Evolutionary conservation across 1,140 invertebrate species (phyloP).

Genomic region (Dufourea novaeangliae): DNA sequence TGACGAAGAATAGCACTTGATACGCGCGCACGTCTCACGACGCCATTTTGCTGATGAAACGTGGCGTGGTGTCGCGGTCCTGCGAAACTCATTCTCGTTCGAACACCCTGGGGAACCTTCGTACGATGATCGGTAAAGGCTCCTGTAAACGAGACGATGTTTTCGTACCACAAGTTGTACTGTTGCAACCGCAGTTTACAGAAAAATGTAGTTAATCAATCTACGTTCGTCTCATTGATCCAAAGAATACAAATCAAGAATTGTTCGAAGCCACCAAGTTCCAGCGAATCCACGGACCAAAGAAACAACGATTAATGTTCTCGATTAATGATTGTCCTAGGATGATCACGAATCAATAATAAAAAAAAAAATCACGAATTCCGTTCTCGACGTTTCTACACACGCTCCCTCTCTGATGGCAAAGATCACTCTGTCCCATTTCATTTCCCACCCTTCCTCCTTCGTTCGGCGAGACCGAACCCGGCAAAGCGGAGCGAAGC

Average conservation of each 20-base stretch:
- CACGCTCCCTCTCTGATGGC: conserved; percentile 12
- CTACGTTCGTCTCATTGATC: no score
- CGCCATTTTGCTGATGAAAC: conserved; percentile 54
- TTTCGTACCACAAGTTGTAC: no score
- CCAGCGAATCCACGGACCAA: background rate
- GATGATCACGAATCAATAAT: background rate
- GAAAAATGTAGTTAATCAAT: no score
- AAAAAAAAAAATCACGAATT: background rate
- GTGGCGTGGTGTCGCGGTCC: background rate
- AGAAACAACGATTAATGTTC: background rate
- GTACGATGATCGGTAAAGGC: background rate
- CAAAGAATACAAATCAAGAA: no score
- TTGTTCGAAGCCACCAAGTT: no score
- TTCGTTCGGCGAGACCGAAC: conserved; percentile 18
- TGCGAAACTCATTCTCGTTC: background rate
- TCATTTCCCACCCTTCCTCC: conserved; percentile 30
- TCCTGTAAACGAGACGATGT: no score
- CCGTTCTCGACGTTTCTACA: background rate
- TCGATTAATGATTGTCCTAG: background rate
- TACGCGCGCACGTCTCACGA: conserved; percentile 25
- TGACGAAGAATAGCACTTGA: conserved; percentile 48
- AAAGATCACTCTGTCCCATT: conserved; percentile 48
- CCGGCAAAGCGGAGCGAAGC: conserved; percentile 42
- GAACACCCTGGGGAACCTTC: background rate
- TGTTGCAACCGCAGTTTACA: no score